Evolutionary conservation across 1,140 invertebrate genomes (phyloP), one percentile per base, ranked within the genome.

Genomic region (Phenacoccus solenopsis): DNA sequence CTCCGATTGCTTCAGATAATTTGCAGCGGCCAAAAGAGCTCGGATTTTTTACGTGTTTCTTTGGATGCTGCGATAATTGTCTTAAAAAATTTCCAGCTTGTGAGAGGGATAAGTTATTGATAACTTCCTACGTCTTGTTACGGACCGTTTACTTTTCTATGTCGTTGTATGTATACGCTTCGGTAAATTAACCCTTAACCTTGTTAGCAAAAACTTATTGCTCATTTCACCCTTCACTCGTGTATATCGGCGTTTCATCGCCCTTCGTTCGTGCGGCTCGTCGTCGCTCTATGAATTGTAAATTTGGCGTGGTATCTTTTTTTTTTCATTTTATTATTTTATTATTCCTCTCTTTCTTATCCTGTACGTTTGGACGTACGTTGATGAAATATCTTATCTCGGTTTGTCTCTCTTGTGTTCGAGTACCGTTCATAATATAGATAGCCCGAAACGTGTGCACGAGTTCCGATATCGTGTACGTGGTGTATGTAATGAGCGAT

Each of bases 51-150:
- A n/a, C 38, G 38, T 49, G 25, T 25, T 24, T 27, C 59, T 27
- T 22, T 64, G 12, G 9, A 64, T 27, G n/a, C n/a, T n/a, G n/a
- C n/a, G 59, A 64, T 64, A 64, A 64, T 64, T 64, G 59, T 59
- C 30, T 59, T 7, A 64, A 24, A 10, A 64, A 3, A 59, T 64
- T 64, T 64, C 59, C 10, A 64, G 59, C 22, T 13, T 64, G 59
- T 64, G 56, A 59, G 22, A 64, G 59, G 59, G 59, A 64, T 64
- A 64, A 64, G 59, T 64, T 64, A 64, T 64, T 64, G 59, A 64
- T 64, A 64, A 64, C 25, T 64, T 64, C 59, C 59, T 64, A 10
- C 38, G 59, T 20, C 59, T n/a, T n/a, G 59, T 64, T 64, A 64
- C 59, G 59, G 59, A 22, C 59, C 59, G 59, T 64, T 64, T 64